These are phyloP conservation scores for Bombus waltoni DNA, from an alignment of 1,140 invertebrate species.

Conservation along the genomic window DNA sequence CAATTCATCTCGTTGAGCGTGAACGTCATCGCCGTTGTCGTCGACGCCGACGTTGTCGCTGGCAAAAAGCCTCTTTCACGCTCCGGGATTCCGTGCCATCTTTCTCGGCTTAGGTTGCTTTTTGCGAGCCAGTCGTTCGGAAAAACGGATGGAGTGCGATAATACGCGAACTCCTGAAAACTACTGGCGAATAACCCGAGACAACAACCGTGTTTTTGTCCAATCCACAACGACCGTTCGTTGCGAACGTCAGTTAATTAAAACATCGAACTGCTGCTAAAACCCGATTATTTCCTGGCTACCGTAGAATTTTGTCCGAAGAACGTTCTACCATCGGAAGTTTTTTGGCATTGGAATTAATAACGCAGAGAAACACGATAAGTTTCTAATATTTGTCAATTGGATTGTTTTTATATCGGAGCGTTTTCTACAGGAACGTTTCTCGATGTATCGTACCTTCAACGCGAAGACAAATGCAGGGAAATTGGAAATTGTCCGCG, in stretches of 20 bases:
- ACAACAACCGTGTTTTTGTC: not conserved
- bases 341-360: too few species aligned
- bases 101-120: constrained; percentile 52
- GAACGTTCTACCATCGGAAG: too few species aligned
- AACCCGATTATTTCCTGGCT: too few species aligned
- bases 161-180: constrained; percentile 46
- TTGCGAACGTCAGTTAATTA: not conserved
- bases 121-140: constrained; percentile 32
- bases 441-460: too few species aligned
- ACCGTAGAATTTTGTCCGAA: too few species aligned
- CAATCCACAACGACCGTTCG: not conserved
- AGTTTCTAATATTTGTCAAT: too few species aligned
- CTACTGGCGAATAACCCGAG: constrained; percentile 43
- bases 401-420: not conserved
- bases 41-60: constrained; percentile 11
- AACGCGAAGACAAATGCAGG: too few species aligned
- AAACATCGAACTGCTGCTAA: not conserved
- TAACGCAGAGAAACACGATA: too few species aligned
- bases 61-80: constrained; percentile 64
- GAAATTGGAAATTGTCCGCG: not conserved
- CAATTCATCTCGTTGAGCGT: constrained; percentile 52
- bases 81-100: constrained; percentile 50
- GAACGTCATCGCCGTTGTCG: constrained; percentile 17
- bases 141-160: constrained; percentile 62
- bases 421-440: not conserved